phyloP scores from a whole-genome alignment of 2,113 vertebrate genomes.

The Oryzias woworae region DNA sequence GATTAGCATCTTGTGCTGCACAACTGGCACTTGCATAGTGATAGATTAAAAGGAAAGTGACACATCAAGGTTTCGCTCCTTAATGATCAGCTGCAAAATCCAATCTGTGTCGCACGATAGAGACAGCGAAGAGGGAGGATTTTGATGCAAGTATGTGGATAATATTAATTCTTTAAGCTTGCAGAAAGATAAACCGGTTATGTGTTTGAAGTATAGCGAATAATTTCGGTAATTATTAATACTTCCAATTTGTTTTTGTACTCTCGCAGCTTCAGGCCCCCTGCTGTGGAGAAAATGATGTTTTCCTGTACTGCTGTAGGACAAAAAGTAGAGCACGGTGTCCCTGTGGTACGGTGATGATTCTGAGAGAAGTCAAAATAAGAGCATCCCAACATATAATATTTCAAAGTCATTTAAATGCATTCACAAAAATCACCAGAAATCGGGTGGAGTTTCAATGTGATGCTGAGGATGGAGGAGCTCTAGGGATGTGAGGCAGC shows the following conservation, averaged over 20 bases:
- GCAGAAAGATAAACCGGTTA: conserved; percentile 1
- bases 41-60: too few relatives aligned
- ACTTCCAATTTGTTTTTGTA: conserved; percentile 2
- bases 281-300: not conserved
- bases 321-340: conserved; percentile 5
- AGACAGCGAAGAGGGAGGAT: not conserved
- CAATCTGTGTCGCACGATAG: not conserved
- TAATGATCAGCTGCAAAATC: not conserved
- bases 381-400: not conserved
- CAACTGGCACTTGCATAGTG: too few relatives aligned
- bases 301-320: not conserved
- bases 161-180: not conserved
- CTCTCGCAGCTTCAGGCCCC: not conserved
- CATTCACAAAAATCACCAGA: not conserved
- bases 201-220: not conserved
- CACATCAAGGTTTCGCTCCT: too few relatives aligned
- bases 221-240: not conserved
- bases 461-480: conserved; percentile 10
- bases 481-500: conserved; percentile 13
- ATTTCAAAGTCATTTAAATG: not conserved
- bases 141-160: not conserved
- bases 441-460: conserved; percentile 3
- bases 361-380: not conserved
- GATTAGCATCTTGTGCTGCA: too few relatives aligned
- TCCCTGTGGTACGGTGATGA: not conserved